phyloP scores from a whole-genome alignment of 2,888 invertebrate genomes.

The Hydroisotoma schaefferi region DNA sequence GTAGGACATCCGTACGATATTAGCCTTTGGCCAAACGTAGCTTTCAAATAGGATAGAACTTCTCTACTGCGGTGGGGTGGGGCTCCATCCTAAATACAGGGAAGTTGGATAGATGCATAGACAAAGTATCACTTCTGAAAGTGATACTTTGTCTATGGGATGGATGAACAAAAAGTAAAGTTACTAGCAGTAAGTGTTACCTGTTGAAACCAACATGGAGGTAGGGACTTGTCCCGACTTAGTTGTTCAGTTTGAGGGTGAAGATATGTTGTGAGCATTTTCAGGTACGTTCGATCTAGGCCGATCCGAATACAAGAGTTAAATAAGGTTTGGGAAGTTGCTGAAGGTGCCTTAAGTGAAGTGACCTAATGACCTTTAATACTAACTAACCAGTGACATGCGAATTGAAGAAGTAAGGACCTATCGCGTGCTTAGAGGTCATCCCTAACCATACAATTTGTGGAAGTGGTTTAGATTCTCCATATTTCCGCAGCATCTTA shows the following conservation, averaged over 20 bases:
- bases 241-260: constrained; percentile 32
- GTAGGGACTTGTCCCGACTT: neutral
- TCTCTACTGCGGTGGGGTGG: constrained; percentile 39
- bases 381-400: constrained; percentile 39
- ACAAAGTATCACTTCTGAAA: too few relatives aligned
- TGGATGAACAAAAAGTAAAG: neutral
- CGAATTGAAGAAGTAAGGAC: constrained; percentile 48
- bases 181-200: too few relatives aligned
- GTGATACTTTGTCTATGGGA: too few relatives aligned
- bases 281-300: constrained; percentile 44
- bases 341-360: neutral
- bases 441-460: constrained; percentile 47
- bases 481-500: neutral
- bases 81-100: constrained; percentile 31
- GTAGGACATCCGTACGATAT: constrained; percentile 37
- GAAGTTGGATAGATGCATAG: constrained; percentile 23
- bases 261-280: constrained; percentile 40
- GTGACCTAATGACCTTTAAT: neutral
- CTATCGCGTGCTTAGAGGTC: constrained; percentile 38
- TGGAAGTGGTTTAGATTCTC: constrained; percentile 24
- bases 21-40: constrained; percentile 33
- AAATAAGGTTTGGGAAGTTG: neutral
- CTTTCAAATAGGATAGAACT: constrained; percentile 33
- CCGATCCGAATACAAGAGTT: neutral
- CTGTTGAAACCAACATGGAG: constrained; percentile 30